Evolutionary conservation across 30 jellyfish, hydroid and myxozoan species (phyloP).

Genomic region (Pelagia noctiluca): DNA sequence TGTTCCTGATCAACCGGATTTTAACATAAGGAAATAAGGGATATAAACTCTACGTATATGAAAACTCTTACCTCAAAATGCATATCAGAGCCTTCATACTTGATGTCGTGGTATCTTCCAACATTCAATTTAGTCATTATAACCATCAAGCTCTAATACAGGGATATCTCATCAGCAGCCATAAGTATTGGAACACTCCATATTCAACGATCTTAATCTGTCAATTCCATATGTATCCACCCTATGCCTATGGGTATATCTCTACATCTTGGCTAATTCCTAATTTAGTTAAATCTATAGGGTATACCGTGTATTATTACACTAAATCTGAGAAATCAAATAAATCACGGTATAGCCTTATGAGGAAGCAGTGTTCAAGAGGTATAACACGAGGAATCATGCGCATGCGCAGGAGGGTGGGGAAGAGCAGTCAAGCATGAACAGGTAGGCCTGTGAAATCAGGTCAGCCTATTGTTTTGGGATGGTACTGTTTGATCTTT

Average conservation of each 20-base stretch:
- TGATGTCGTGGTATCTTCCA: constrained; percentile 63
- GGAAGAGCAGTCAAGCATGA: constrained; percentile 68
- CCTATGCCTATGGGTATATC: too few relatives aligned
- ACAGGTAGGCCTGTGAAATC: constrained; percentile 62
- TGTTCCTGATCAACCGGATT: too few relatives aligned
- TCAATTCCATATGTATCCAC: not conserved
- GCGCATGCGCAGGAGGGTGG: constrained; percentile 64
- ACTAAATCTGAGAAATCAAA: not conserved
- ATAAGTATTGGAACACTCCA: not conserved
- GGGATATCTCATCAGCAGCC: not conserved
- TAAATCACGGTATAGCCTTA: not conserved
- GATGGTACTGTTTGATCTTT: constrained; percentile 51
- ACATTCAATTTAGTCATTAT: constrained; percentile 55
- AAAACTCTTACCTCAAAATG: constrained; percentile 50
- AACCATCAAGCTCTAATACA: not conserved
- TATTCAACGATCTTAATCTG: not conserved
- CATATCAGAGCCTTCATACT: constrained; percentile 56
- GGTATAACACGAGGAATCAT: not conserved
- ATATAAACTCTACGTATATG: not conserved
- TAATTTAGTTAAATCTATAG: not conserved
- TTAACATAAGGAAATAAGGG: not conserved
- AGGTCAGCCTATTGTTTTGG: constrained; percentile 76
- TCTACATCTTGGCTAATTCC: too few relatives aligned
- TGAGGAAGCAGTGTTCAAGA: not conserved
- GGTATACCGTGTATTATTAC: not conserved